These are phyloP conservation scores for Hoplostethus mediterraneus DNA, from an alignment of 2,797 vertebrate genomes.

Conservation along the genomic window DNA sequence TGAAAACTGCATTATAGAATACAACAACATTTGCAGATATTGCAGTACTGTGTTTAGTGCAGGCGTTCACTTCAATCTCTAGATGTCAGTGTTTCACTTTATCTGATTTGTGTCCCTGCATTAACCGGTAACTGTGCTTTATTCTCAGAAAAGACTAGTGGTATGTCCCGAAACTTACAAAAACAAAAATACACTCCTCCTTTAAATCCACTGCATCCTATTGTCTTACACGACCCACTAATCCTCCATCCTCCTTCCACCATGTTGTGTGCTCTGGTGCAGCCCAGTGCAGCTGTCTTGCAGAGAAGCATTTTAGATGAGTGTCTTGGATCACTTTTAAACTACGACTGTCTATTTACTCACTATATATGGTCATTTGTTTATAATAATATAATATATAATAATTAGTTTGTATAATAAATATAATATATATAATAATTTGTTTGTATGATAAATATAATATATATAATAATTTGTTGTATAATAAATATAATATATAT, in stretches of 20 bases:
- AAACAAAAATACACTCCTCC: not conserved
- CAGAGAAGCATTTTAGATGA: no score
- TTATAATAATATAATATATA: no score
- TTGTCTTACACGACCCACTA: not conserved
- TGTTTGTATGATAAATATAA: no score
- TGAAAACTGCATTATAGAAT: conserved; percentile 11
- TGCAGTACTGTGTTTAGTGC: conserved; percentile 10
- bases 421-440: no score
- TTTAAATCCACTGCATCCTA: not conserved
- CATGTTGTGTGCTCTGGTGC: not conserved
- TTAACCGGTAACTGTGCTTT: not conserved
- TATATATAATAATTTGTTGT: no score
- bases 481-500: no score
- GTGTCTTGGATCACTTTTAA: no score
- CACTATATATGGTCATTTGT: no score
- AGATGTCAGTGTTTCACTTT: conserved; percentile 71
- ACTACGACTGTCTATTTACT: no score
- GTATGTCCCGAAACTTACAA: not conserved
- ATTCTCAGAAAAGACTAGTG: no score
- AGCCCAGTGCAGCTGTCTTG: not conserved
- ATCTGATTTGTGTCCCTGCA: not conserved
- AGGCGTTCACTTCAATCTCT: conserved; percentile 39
- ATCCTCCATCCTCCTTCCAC: not conserved
- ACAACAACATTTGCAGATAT: not conserved
- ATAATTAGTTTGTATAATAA: no score